Evolutionary conservation across 2,888 invertebrate species (phyloP).

Genomic region (Pterobdella sp.): DNA sequence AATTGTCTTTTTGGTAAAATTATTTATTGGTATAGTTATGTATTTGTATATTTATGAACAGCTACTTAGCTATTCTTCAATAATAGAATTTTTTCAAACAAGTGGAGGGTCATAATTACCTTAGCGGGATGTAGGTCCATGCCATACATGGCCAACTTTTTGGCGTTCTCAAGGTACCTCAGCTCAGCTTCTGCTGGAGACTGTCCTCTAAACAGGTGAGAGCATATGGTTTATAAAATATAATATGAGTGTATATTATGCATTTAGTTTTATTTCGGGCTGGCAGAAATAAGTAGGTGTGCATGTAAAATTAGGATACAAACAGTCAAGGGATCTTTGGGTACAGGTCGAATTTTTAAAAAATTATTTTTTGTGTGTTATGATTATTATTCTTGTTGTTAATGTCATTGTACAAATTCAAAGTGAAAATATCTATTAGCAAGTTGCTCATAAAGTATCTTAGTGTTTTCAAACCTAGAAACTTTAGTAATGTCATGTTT

Average conservation of each 20-base stretch:
- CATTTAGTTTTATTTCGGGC: background rate
- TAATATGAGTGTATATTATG: background rate
- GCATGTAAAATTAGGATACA: no score
- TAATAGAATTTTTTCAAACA: no score
- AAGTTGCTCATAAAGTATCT: no score
- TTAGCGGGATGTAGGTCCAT: conserved; percentile 90
- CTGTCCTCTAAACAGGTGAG: conserved; percentile 63
- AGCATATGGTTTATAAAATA: background rate
- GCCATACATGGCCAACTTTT: conserved; percentile 97
- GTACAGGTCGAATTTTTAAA: no score
- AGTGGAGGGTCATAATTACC: conserved; percentile 27
- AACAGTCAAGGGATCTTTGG: no score
- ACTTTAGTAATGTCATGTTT: no score
- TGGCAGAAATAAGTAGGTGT: background rate
- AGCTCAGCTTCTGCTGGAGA: conserved; percentile 95
- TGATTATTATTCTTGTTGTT: no score
- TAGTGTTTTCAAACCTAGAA: no score
- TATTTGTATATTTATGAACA: background rate
- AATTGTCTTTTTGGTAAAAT: background rate
- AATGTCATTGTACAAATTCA: no score
- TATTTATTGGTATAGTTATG: background rate
- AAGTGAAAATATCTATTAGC: no score
- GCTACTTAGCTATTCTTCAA: no score
- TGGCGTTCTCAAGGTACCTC: conserved; percentile 94
- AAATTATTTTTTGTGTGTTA: no score